phyloP scores from a whole-genome alignment of 2,888 invertebrate genomes.

The Mellilla xanthometata region DNA sequence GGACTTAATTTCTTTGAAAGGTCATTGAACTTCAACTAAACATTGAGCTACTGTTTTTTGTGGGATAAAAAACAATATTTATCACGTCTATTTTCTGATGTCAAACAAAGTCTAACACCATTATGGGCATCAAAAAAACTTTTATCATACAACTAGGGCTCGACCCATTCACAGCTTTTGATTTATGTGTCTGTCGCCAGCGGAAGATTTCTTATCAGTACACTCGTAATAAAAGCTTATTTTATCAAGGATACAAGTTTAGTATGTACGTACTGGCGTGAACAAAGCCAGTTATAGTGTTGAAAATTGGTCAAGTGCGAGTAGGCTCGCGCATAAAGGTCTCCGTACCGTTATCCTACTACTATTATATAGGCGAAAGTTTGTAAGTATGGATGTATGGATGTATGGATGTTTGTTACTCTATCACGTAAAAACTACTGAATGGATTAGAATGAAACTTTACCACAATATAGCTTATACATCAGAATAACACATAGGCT shows the following conservation, averaged over 20 bases:
- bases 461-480: too few species aligned
- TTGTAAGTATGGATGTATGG: too few species aligned
- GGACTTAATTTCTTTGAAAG: too few species aligned
- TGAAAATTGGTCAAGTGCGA: too few species aligned
- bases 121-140: conserved; percentile 31
- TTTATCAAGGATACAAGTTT: conserved; percentile 47
- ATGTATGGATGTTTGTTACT: too few species aligned
- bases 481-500: too few species aligned
- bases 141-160: conserved; percentile 34
- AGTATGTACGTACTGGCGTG: conserved; percentile 27
- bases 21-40: too few species aligned
- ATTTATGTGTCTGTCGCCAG: conserved; percentile 66
- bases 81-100: conserved; percentile 18
- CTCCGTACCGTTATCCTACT: too few species aligned
- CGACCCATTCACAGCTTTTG: conserved; percentile 71
- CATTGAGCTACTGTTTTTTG: neutral
- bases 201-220: conserved; percentile 67
- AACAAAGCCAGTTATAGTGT: conserved; percentile 34
- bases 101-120: conserved; percentile 25
- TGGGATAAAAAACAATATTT: neutral
- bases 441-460: too few species aligned
- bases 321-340: too few species aligned
- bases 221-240: conserved; percentile 57
- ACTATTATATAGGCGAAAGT: too few species aligned
- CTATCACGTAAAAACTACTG: too few species aligned